phyloP scores from a whole-genome alignment of 2,113 vertebrate species.

The Hippocampus comes region DNA sequence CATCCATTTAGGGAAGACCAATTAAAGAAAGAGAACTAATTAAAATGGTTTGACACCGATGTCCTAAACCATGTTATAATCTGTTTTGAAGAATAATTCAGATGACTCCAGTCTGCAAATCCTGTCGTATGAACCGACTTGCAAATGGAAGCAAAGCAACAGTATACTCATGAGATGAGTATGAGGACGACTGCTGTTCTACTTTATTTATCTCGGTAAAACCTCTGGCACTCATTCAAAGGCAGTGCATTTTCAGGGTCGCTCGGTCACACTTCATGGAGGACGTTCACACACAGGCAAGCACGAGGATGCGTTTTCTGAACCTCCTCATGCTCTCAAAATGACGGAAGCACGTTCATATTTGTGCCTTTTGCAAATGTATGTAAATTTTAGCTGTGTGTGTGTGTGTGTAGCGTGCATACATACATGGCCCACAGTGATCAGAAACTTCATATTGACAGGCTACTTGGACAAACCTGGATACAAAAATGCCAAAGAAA shows the following conservation, averaged over 20 bases:
- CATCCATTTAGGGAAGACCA: background rate
- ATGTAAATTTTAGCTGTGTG: too few relatives aligned
- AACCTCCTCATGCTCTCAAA: background rate
- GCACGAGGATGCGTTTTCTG: background rate
- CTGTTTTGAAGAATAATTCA: background rate
- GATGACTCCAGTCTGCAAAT: conserved; percentile 3
- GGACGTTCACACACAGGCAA: background rate
- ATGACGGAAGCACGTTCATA: background rate
- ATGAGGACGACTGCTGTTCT: conserved; percentile 2
- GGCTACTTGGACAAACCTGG: background rate
- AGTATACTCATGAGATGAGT: background rate
- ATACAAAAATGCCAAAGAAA: background rate
- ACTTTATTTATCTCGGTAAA: conserved; percentile 22
- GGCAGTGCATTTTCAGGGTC: conserved; percentile 10
- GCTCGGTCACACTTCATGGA: conserved; percentile 6
- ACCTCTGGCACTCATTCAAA: background rate
- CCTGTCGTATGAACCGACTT: background rate
- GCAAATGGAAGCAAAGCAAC: conserved; percentile 11
- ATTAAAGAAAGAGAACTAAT: background rate
- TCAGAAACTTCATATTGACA: background rate
- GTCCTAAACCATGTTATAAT: background rate
- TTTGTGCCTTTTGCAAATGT: too few relatives aligned
- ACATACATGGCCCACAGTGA: background rate
- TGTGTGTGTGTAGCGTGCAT: too few relatives aligned
- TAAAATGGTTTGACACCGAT: background rate